Evolutionary conservation across 2,888 invertebrate species (phyloP).

Genomic region (Spicauda simplicius): DNA sequence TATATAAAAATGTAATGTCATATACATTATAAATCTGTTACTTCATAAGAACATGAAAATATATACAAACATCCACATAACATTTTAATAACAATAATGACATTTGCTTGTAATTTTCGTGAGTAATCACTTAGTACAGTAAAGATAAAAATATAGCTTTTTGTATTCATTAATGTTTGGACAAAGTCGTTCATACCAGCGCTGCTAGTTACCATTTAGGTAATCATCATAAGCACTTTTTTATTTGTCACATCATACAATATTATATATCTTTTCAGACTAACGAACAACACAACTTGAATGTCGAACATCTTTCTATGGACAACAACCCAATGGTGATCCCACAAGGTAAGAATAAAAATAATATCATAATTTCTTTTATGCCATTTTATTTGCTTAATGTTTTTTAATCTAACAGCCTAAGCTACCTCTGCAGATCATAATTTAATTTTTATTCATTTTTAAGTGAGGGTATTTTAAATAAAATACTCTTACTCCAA

Average conservation of each 20-base stretch:
- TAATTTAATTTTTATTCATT: neutral
- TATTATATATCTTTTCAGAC: conserved; percentile 53
- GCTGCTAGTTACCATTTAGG: too few relatives aligned
- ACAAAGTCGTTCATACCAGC: too few relatives aligned
- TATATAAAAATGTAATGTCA: too few relatives aligned
- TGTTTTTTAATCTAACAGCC: neutral
- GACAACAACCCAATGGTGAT: conserved; percentile 60
- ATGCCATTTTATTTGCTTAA: neutral
- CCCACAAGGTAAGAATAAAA: conserved; percentile 61
- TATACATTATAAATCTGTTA: too few relatives aligned
- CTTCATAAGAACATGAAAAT: too few relatives aligned
- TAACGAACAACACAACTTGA: conserved; percentile 61
- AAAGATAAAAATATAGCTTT: too few relatives aligned
- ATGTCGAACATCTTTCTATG: conserved; percentile 61
- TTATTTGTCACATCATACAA: neutral
- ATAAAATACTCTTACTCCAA: neutral
- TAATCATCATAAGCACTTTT: neutral
- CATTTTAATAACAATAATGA: too few relatives aligned
- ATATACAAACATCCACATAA: too few relatives aligned
- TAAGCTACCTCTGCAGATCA: neutral
- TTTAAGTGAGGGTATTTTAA: neutral
- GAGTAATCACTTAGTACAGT: too few relatives aligned
- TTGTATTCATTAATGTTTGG: too few relatives aligned
- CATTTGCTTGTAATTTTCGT: too few relatives aligned
- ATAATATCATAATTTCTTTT: neutral